Conservation (phyloP, 1,140 invertebrate genomes). For the Drosophila lini region DNA sequence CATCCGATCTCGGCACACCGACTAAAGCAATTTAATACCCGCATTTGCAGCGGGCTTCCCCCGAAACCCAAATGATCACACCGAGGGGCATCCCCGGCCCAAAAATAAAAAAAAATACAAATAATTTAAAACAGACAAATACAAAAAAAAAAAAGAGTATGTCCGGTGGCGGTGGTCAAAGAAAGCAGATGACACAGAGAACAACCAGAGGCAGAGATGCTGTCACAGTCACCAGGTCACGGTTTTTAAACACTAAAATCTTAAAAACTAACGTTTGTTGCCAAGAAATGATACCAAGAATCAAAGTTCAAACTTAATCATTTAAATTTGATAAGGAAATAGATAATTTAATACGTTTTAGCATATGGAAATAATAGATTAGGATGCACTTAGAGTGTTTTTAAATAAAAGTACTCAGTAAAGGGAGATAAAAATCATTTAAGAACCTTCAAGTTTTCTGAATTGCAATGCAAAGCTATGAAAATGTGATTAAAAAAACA, state of each 20-base stretch:
- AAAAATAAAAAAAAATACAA: slow-evolving; percentile 9
- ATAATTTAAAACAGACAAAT: slow-evolving; percentile 16
- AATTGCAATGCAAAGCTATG: not conserved
- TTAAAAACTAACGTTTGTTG: not conserved
- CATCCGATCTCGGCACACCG: slow-evolving; percentile 54
- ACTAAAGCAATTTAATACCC: slow-evolving; percentile 71
- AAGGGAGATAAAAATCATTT: not conserved
- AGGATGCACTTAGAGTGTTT: not conserved
- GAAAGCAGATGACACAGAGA: slow-evolving; percentile 45
- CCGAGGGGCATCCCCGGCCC: slow-evolving; percentile 59
- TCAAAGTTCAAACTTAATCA: not conserved
- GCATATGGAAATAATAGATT: not conserved
- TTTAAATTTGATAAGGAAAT: slow-evolving; percentile 2
- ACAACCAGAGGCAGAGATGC: slow-evolving; percentile 15
- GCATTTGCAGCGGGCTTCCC: slow-evolving; percentile 63
- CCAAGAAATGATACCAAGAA: not conserved
- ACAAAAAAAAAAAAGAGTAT: slow-evolving; percentile 28
- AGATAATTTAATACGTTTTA: not conserved
- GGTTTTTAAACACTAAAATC: not conserved
- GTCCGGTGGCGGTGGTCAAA: slow-evolving; percentile 39
- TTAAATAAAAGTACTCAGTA: not conserved
- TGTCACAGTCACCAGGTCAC: slow-evolving; percentile 23
- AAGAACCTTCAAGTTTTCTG: not conserved
- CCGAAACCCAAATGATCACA: slow-evolving; percentile 40
- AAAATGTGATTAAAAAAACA: too few species aligned